Percentiles rank a stretch among this genome's conserved stretches.
phyloP scores from a whole-genome alignment of 2,797 vertebrate species.

The Tapirus indicus region DNA sequence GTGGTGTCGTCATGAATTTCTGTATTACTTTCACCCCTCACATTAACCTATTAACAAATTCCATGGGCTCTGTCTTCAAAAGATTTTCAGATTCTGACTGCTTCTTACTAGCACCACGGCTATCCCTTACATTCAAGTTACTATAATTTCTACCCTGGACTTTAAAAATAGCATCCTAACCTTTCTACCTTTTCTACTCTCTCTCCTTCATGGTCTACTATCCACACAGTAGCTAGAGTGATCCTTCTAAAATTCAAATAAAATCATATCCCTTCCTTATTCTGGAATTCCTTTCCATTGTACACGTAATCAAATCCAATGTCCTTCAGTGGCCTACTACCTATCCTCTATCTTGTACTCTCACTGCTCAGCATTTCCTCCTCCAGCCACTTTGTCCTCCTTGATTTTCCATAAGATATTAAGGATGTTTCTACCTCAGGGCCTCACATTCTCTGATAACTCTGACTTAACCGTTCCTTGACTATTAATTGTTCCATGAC shows the following conservation, averaged over 20 bases:
- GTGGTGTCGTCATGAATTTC: neutral
- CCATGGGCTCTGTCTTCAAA: neutral
- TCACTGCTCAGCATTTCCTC: neutral
- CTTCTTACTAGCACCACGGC: neutral
- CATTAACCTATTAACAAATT: neutral
- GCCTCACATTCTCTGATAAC: neutral
- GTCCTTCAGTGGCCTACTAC: neutral
- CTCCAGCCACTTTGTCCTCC: too few species aligned
- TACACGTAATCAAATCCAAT: neutral
- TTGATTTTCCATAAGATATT: neutral
- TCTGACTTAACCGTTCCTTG: neutral
- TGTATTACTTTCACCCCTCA: neutral
- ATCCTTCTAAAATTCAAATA: neutral
- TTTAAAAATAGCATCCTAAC: neutral
- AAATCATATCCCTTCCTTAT: neutral
- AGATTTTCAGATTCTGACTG: neutral
- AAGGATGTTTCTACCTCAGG: neutral
- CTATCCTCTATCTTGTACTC: too few species aligned
- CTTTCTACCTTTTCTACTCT: neutral
- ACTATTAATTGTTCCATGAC: too few species aligned
- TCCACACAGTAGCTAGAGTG: neutral
- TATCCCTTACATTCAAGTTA: neutral
- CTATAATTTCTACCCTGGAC: neutral
- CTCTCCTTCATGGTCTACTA: neutral
- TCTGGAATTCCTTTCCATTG: neutral